Conservation (phyloP, 2,797 vertebrate genomes). For the Malacoctenus gilli region DNA sequence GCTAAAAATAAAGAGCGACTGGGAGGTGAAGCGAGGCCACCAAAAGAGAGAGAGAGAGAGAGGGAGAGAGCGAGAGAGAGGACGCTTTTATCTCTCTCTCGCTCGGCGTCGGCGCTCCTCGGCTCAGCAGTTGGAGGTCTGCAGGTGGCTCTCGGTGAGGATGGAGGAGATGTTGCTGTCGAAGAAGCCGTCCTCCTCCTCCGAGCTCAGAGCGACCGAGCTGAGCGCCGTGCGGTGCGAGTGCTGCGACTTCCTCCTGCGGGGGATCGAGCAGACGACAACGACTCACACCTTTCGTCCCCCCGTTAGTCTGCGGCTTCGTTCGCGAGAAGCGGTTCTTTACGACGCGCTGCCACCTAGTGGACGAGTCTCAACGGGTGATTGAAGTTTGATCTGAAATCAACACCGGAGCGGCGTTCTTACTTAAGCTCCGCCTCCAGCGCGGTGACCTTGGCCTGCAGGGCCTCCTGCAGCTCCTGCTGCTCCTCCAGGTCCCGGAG, state of each 20-base stretch:
- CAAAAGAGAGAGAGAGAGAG: conserved; percentile 18
- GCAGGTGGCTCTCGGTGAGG: conserved; percentile 84
- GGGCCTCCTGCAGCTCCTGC: conserved; percentile 88
- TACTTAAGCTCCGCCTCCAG: conserved; percentile 90
- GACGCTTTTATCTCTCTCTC: not conserved
- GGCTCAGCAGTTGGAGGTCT: conserved; percentile 84
- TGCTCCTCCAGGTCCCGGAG: conserved; percentile 93
- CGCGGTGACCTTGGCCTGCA: conserved; percentile 84
- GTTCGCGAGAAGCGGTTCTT: too few species aligned
- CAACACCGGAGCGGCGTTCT: too few species aligned
- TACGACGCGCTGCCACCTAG: conserved; percentile 60
- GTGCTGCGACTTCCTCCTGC: conserved; percentile 83
- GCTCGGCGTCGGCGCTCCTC: not conserved
- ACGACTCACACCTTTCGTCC: too few species aligned
- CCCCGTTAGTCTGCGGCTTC: too few species aligned
- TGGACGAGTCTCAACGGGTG: too few species aligned
- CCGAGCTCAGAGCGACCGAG: conserved; percentile 84
- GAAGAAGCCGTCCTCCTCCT: conserved; percentile 86
- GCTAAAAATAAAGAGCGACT: conserved; percentile 51
- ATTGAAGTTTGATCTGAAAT: too few species aligned
- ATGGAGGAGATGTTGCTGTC: conserved; percentile 83
- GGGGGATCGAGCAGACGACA: conserved; percentile 4
- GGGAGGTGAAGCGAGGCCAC: conserved; percentile 41
- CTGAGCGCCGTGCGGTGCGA: conserved; percentile 76
- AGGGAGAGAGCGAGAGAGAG: conserved; percentile 41